Evolutionary conservation across 2,797 vertebrate genomes (phyloP).

Genomic region (Anomalospiza imberbis): DNA sequence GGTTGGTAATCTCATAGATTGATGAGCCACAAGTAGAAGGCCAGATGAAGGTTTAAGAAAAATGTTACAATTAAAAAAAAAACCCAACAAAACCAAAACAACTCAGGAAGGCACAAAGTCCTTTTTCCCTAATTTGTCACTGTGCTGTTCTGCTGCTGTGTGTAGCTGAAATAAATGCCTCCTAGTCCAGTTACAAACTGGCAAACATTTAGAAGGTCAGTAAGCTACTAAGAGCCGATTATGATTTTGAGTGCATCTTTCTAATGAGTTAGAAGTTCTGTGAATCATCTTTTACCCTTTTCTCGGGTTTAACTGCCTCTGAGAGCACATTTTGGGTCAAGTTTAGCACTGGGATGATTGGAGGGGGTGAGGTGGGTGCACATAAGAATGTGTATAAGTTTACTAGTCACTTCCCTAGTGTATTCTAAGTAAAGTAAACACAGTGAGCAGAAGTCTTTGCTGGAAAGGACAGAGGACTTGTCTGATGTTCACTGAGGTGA

Average conservation of each 20-base stretch:
- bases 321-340: neutral
- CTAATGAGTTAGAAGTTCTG: neutral
- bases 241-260: neutral
- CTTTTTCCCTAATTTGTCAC: neutral
- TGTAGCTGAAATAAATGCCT: neutral
- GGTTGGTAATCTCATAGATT: neutral
- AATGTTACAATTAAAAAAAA: neutral
- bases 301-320: neutral
- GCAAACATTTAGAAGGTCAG: neutral
- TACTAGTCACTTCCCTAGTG: neutral
- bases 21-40: neutral
- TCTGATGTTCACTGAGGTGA: neutral
- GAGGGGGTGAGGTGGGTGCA: rapidly evolving
- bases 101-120: neutral
- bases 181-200: neutral
- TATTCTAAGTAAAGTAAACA: neutral
- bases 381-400: neutral
- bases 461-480: neutral
- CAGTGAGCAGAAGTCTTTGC: neutral
- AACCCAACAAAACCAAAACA: too few species aligned
- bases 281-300: neutral
- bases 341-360: neutral
- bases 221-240: neutral
- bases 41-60: neutral
- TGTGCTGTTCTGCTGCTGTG: neutral